Percentiles rank a stretch among this genome's conserved stretches.
Evolutionary conservation across 2,113 vertebrate species (phyloP).

Genomic region (Neogale vison): DNA sequence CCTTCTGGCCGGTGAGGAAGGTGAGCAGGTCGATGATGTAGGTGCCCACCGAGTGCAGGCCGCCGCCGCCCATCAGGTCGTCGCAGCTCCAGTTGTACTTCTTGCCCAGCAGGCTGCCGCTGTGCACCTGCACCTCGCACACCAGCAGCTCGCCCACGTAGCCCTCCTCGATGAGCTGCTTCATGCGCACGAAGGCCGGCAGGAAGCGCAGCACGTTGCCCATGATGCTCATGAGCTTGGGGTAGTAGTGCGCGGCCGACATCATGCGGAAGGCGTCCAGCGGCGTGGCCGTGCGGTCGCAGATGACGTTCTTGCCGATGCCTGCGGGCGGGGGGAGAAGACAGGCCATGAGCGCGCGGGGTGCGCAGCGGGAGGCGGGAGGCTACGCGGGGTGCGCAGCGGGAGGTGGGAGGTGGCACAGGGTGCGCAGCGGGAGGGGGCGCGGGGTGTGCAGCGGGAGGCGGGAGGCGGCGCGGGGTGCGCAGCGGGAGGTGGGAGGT

Average conservation of each 20-base stretch:
- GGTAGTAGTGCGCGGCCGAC: conserved; percentile 98
- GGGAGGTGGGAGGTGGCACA: too few relatives aligned
- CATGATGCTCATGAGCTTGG: conserved; percentile 99
- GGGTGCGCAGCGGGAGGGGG: neutral
- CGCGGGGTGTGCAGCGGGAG: neutral
- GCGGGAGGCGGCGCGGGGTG: neutral
- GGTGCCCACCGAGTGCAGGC: conserved; percentile 97
- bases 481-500: too few relatives aligned
- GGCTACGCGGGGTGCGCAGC: neutral
- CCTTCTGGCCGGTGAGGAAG: conserved; percentile 96
- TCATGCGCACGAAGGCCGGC: conserved; percentile 96
- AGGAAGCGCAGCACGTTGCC: conserved; percentile 97
- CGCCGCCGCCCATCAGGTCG: conserved; percentile 97
- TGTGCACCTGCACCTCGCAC: conserved; percentile 98
- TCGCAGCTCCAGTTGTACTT: conserved; percentile 99
- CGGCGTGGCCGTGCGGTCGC: conserved; percentile 96
- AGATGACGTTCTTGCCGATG: conserved; percentile 99
- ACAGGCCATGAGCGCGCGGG: neutral
- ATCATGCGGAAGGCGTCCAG: conserved; percentile 98
- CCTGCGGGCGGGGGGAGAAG: conserved; percentile 82
- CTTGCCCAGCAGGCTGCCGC: conserved; percentile 96
- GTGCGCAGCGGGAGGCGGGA: neutral
- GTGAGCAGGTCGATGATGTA: conserved; percentile 99
- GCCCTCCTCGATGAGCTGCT: conserved; percentile 96
- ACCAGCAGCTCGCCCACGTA: conserved; percentile 96